Conservation (phyloP, 2,888 invertebrate genomes). For the Halictus quadricinctus region DNA sequence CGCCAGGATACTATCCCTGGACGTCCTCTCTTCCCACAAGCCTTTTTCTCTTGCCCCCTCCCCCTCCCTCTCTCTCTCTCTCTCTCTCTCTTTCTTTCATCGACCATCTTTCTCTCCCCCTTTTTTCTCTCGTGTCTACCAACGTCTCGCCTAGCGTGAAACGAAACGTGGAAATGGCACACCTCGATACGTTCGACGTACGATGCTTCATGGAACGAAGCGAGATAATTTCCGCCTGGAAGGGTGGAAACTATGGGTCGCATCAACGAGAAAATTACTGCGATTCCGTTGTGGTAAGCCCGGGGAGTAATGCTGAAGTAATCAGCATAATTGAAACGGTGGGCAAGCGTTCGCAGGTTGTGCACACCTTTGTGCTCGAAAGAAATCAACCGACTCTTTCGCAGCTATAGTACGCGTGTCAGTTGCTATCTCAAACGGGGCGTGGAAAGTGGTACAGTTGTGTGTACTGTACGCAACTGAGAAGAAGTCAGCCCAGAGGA, state of each 20-base stretch:
- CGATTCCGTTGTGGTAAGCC: background rate
- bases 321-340: background rate
- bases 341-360: background rate
- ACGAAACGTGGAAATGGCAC: conserved; percentile 21
- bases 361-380: background rate
- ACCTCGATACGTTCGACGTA: conserved; percentile 5
- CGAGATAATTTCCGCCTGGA: background rate
- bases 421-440: background rate
- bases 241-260: background rate
- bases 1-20: conserved; percentile 20
- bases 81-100: background rate
- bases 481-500: too few relatives aligned
- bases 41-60: conserved; percentile 12
- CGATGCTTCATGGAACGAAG: background rate
- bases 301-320: background rate
- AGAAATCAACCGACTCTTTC: background rate
- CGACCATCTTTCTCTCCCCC: background rate
- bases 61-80: conserved; percentile 10
- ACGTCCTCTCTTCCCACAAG: conserved; percentile 31
- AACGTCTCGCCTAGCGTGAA: conserved; percentile 36
- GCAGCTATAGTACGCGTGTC: background rate
- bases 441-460: background rate
- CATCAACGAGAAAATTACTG: background rate
- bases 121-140: background rate
- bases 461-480: too few relatives aligned